Evolutionary conservation across 2,797 vertebrate species (phyloP).

Genomic region (Cercopithecus petaurista): DNA sequence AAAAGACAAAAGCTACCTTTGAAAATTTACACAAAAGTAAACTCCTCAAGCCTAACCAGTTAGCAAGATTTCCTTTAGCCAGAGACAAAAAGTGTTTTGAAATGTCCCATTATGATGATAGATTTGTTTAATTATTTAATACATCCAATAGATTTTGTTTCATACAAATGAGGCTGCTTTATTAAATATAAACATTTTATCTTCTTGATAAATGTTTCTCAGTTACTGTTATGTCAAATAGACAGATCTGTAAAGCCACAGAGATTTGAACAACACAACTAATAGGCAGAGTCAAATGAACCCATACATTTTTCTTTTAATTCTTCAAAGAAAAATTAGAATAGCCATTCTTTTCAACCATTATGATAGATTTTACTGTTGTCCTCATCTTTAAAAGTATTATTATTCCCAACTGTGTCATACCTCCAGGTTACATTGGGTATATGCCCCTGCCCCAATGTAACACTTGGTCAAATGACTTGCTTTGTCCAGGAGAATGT

Average conservation of each 20-base stretch:
- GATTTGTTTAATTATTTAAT: slow-evolving; percentile 25
- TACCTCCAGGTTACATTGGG: background rate
- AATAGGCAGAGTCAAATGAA: background rate
- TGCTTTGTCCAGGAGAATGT: background rate
- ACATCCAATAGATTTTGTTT: background rate
- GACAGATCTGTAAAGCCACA: background rate
- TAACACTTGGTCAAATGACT: background rate
- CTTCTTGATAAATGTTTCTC: background rate
- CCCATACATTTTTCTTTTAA: background rate
- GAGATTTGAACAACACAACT: background rate
- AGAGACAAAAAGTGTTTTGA: background rate
- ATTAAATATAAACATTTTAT: background rate
- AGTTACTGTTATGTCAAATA: background rate
- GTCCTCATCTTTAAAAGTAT: background rate
- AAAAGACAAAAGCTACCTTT: background rate
- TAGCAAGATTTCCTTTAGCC: background rate
- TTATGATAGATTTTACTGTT: background rate
- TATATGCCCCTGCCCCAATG: accelerated
- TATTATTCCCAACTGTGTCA: background rate
- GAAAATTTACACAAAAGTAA: background rate
- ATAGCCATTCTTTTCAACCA: background rate
- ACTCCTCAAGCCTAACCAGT: background rate
- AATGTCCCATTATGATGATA: background rate
- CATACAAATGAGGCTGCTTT: background rate
- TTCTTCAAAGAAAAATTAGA: slow-evolving; percentile 16